Conservation (phyloP, 2,113 vertebrate genomes). For the Phylloscopus whistleri region DNA sequence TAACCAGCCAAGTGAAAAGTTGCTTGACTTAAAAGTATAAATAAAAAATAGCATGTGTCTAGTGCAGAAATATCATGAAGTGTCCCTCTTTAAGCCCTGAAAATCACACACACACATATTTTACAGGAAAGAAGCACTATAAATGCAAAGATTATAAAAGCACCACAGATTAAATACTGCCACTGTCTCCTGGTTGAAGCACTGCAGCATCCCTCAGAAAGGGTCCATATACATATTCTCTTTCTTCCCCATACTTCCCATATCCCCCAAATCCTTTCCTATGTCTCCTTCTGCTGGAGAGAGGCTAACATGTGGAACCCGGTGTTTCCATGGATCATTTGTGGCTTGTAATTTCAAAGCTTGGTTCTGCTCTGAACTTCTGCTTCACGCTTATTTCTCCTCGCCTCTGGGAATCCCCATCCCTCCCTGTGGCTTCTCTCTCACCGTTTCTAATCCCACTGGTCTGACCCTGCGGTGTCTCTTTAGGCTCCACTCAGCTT, state of each 20-base stretch:
- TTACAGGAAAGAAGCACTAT: neutral
- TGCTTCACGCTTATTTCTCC: neutral
- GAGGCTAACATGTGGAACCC: neutral
- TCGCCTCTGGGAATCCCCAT: neutral
- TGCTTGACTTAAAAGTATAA: neutral
- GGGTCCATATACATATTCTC: neutral
- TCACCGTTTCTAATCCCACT: neutral
- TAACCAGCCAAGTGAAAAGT: neutral
- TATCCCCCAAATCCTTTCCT: neutral
- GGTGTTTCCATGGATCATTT: neutral
- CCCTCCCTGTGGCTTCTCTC: neutral
- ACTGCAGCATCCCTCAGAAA: neutral
- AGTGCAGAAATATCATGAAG: neutral
- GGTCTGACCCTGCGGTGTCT: neutral
- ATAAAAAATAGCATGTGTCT: neutral
- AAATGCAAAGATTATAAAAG: neutral
- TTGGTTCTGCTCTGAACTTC: neutral
- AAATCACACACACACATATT: neutral
- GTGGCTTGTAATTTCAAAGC: neutral
- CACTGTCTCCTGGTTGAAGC: fast-evolving
- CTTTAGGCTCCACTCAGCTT: neutral
- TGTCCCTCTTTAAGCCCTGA: neutral
- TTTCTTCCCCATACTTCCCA: neutral
- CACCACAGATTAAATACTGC: neutral
- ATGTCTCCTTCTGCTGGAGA: neutral